Conservation (phyloP, 2,797 vertebrate species). For the Micropoecilia bifurca region DNA sequence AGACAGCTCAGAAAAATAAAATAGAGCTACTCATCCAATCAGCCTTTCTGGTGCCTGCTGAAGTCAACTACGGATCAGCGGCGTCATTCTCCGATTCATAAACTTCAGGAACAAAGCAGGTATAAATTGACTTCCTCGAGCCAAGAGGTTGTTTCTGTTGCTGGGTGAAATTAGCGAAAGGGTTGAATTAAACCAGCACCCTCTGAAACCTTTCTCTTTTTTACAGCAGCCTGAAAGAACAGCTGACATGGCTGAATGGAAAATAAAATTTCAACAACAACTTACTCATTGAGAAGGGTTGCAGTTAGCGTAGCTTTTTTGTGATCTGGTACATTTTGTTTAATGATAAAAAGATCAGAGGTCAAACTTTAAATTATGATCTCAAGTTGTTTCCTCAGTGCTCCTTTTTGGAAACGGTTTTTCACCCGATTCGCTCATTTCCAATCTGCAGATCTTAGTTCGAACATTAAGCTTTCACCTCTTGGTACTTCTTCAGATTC, state of each 20-base stretch:
- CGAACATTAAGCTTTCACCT: constrained; percentile 4
- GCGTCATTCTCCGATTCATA: neutral
- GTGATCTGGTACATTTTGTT: neutral
- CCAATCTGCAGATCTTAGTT: neutral
- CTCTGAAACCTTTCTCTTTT: neutral
- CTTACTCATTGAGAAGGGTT: neutral
- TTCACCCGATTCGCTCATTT: neutral
- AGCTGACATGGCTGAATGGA: neutral
- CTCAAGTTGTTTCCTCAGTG: neutral
- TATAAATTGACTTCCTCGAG: neutral
- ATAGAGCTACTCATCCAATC: neutral
- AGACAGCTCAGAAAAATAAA: neutral
- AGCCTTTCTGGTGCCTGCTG: neutral
- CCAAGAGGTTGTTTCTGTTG: neutral
- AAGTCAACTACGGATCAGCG: neutral
- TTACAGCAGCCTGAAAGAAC: neutral
- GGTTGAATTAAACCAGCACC: neutral
- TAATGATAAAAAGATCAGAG: neutral
- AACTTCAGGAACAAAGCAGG: neutral
- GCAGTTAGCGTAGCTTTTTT: too few species aligned
- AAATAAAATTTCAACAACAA: neutral
- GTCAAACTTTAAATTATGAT: too few species aligned
- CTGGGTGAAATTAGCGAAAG: neutral
- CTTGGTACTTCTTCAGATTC: constrained; percentile 18
- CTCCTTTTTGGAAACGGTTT: neutral